These are phyloP conservation scores for Arizona elegans DNA, from an alignment of 2,113 vertebrate species.

Conservation along the genomic window DNA sequence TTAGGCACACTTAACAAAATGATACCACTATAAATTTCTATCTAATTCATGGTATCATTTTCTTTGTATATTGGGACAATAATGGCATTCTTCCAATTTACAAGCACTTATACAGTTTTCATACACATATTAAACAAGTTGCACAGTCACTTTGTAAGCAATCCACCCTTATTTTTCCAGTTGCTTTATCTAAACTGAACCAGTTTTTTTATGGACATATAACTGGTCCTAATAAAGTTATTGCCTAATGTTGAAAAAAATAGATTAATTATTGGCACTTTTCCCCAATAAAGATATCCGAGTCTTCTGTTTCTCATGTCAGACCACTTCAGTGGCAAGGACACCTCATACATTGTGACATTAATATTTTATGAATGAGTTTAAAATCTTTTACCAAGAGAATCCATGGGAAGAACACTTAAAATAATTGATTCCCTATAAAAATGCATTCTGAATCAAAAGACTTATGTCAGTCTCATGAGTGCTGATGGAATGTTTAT, in stretches of 20 bases:
- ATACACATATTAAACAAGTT: not conserved
- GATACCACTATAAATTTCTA: not conserved
- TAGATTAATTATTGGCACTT: not conserved
- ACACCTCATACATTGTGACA: constrained; percentile 38
- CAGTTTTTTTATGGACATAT: not conserved
- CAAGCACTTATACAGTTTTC: not conserved
- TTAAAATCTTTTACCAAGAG: constrained; percentile 61
- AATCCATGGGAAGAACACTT: constrained; percentile 59
- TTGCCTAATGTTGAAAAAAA: not conserved
- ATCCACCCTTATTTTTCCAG: not conserved
- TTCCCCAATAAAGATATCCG: constrained; percentile 47
- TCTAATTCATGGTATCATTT: not conserved
- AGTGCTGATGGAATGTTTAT: constrained; percentile 46
- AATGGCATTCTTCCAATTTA: not conserved
- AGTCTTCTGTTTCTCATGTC: constrained; percentile 42
- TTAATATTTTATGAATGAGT: constrained; percentile 65
- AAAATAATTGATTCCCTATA: constrained; percentile 59
- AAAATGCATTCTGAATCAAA: constrained; percentile 52
- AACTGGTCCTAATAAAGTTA: not conserved
- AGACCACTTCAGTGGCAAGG: constrained; percentile 43
- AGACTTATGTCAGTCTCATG: constrained; percentile 27
- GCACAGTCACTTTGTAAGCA: not conserved
- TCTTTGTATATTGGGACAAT: not conserved
- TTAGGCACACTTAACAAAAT: not conserved
- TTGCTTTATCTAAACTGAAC: not conserved